phyloP scores from a whole-genome alignment of 2,113 vertebrate genomes.

The Vulpes lagopus region DNA sequence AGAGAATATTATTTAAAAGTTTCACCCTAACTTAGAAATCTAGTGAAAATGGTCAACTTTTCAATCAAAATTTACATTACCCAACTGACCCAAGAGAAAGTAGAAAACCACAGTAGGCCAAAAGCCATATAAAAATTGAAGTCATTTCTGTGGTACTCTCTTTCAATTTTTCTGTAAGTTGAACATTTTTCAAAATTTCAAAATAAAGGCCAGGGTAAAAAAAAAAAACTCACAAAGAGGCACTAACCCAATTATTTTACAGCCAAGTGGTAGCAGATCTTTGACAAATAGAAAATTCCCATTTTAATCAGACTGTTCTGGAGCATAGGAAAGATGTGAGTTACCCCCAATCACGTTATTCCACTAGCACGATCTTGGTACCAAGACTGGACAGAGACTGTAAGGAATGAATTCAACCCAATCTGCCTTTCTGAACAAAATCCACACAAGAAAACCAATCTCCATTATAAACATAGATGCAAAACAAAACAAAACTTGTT shows the following conservation, averaged over 20 bases:
- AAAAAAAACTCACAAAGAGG: not conserved
- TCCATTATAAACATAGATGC: not conserved
- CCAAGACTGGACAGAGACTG: not conserved
- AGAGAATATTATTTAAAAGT: not conserved
- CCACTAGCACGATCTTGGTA: not conserved
- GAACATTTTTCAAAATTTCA: not conserved
- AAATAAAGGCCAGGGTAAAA: not conserved
- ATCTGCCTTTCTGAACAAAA: not conserved
- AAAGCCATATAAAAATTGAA: conserved; percentile 5
- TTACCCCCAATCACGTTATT: not conserved
- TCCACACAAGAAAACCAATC: not conserved
- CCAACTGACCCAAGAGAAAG: not conserved
- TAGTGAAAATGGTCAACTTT: not conserved
- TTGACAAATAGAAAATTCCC: not conserved
- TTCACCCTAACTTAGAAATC: not conserved
- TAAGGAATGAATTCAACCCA: not conserved
- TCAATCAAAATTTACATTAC: not conserved
- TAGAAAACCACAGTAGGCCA: not conserved
- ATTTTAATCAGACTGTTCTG: not conserved
- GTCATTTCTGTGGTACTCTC: not conserved
- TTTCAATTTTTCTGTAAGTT: not conserved
- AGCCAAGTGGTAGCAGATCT: not conserved
- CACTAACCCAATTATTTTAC: not conserved
- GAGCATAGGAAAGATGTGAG: not conserved
- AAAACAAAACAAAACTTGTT: not conserved